A percentile compares a stretch with the other conserved stretches of the same genome.
Evolutionary conservation across 2,797 vertebrate genomes (phyloP).

Genomic region (Furcifer pardalis): DNA sequence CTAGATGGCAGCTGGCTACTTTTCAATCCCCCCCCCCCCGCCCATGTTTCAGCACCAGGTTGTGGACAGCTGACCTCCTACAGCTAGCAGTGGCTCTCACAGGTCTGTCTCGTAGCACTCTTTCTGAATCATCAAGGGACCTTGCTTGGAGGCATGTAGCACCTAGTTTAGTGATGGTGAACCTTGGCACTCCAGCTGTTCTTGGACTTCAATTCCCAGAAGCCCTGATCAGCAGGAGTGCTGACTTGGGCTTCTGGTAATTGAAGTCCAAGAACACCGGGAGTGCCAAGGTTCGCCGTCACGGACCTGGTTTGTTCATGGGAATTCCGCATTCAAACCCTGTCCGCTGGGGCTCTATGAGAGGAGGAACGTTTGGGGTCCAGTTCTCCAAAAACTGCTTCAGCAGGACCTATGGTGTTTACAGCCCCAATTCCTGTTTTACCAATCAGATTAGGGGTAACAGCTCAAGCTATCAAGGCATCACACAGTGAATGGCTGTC

Average conservation of each 20-base stretch:
- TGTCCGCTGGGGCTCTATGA: neutral
- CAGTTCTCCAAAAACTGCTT: neutral
- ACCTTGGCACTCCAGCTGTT: too few species aligned
- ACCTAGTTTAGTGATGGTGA: too few species aligned
- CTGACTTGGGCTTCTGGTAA: too few species aligned
- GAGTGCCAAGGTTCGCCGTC: too few species aligned
- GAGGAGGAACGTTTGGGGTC: neutral
- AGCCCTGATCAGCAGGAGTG: too few species aligned
- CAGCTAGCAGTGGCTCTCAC: neutral
- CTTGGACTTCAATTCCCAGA: too few species aligned
- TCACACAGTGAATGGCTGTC: constrained; percentile 10
- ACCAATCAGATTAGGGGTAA: constrained; percentile 16
- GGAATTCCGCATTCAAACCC: neutral
- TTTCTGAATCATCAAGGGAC: neutral
- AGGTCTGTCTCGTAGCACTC: neutral
- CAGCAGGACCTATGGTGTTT: neutral
- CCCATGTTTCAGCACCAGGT: neutral
- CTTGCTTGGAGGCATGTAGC: neutral
- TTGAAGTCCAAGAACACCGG: too few species aligned
- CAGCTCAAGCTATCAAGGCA: constrained; percentile 4
- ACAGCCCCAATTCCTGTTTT: neutral
- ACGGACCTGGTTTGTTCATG: too few species aligned
- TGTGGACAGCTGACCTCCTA: neutral
- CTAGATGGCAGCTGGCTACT: neutral
- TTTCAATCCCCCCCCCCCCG: too few species aligned